These are phyloP conservation scores for Hippopotamyrus pictus DNA, from an alignment of 2,797 vertebrate genomes.

Conservation along the genomic window DNA sequence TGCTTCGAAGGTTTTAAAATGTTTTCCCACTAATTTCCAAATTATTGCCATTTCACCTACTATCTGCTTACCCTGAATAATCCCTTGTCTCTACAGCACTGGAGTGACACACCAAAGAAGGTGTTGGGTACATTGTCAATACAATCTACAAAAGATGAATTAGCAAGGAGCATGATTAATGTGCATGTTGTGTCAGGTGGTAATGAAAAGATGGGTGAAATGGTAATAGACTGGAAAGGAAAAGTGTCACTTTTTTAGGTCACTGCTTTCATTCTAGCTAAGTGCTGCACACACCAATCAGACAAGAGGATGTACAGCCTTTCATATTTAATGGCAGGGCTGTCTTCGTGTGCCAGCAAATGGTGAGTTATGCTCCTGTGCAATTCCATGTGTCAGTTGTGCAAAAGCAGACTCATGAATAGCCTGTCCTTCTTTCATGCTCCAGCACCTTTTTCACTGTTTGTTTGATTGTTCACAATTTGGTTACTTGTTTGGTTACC, in stretches of 20 bases:
- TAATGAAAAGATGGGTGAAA: constrained; percentile 24
- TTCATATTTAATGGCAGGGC: not conserved
- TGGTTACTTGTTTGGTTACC: not conserved
- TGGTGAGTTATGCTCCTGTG: not conserved
- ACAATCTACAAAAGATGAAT: constrained; percentile 28
- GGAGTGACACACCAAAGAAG: not conserved
- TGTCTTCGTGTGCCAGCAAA: not conserved
- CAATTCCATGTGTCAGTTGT: not conserved
- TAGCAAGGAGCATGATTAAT: constrained; percentile 31
- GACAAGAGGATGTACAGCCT: not conserved
- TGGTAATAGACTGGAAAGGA: constrained; percentile 26
- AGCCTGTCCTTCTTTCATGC: not conserved
- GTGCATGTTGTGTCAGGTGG: constrained; percentile 10
- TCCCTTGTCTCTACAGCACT: not conserved
- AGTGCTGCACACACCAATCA: not conserved
- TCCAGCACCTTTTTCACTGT: not conserved
- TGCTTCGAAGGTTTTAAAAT: not conserved
- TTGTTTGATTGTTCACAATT: not conserved
- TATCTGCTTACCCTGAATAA: not conserved
- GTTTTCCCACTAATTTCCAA: not conserved
- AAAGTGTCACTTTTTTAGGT: constrained; percentile 26
- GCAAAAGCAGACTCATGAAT: not conserved
- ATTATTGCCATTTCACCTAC: not conserved
- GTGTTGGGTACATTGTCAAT: constrained; percentile 26
- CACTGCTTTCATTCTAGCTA: constrained; percentile 25